phyloP scores from a whole-genome alignment of 2,888 invertebrate genomes.

The Artemia sp. region DNA sequence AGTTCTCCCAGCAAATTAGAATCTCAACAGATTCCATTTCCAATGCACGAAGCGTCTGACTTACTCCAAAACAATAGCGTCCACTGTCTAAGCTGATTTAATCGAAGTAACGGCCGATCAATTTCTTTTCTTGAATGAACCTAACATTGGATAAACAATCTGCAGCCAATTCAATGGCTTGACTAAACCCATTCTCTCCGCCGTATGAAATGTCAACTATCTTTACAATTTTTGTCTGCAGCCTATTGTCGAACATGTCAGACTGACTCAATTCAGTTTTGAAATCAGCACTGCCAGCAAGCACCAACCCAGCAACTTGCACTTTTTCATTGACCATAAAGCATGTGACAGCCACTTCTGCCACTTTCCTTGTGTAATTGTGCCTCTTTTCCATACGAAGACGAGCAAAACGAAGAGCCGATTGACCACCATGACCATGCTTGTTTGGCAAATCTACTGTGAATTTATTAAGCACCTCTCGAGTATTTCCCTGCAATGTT shows the following conservation, averaged over 20 bases:
- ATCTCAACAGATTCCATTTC: constrained; percentile 97
- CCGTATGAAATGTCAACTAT: constrained; percentile 98
- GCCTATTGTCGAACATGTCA: no score
- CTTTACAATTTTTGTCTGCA: constrained; percentile 66
- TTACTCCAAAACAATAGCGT: constrained; percentile 67
- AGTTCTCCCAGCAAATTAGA: constrained; percentile 98
- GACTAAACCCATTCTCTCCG: constrained; percentile 99
- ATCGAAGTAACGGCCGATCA: no score
- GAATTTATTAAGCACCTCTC: constrained; percentile 87
- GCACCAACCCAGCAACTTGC: no score
- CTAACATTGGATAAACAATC: constrained; percentile 98
- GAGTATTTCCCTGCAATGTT: constrained; percentile 71
- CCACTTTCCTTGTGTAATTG: no score
- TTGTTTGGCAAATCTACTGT: constrained; percentile 98
- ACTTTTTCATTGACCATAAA: no score
- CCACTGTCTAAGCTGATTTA: no score
- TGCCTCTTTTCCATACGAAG: no score
- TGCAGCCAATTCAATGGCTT: constrained; percentile 95
- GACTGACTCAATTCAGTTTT: no score
- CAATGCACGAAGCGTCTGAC: constrained; percentile 86
- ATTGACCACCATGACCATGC: constrained; percentile 99
- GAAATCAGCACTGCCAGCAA: no score
- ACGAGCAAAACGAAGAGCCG: constrained; percentile 55
- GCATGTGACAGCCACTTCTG: no score
- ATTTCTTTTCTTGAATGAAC: constrained; percentile 38